Conservation (phyloP, 1,140 invertebrate genomes). For the Bactericera cockerelli region DNA sequence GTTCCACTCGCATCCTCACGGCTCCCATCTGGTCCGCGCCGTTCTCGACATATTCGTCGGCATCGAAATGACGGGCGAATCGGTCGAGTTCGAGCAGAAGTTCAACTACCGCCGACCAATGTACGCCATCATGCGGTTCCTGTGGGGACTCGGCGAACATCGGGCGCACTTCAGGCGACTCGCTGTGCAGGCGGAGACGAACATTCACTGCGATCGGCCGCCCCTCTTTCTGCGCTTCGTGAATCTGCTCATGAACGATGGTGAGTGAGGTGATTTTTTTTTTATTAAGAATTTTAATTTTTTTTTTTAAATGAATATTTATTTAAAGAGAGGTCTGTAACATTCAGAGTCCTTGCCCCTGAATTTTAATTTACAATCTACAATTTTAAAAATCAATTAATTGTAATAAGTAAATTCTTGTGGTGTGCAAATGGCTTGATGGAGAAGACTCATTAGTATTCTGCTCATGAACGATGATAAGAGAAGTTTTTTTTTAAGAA, state of each 20-base stretch:
- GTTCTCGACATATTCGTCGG: constrained; percentile 85
- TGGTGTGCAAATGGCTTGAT: too few relatives aligned
- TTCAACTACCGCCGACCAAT: constrained; percentile 91
- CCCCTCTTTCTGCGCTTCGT: constrained; percentile 87
- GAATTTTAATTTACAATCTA: too few relatives aligned
- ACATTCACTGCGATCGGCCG: constrained; percentile 78
- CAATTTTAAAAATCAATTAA: too few relatives aligned
- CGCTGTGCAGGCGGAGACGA: constrained; percentile 60
- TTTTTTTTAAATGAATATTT: too few relatives aligned
- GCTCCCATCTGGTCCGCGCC: constrained; percentile 46
- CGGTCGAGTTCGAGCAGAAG: constrained; percentile 91
- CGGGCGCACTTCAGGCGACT: constrained; percentile 59
- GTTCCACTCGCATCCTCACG: constrained; percentile 18
- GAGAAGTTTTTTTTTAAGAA: too few relatives aligned
- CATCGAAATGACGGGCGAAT: constrained; percentile 93
- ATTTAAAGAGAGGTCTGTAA: too few relatives aligned
- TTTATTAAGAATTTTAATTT: too few relatives aligned
- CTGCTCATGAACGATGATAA: too few relatives aligned
- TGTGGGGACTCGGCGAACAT: constrained; percentile 71
- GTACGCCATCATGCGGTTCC: constrained; percentile 83
- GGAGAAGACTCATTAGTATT: too few relatives aligned
- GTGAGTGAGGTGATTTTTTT: not conserved
- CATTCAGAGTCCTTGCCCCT: too few relatives aligned
- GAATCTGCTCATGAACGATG: constrained; percentile 91
- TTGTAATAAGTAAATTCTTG: too few relatives aligned